Evolutionary conservation across 2,113 vertebrate species (phyloP), one percentile per base, ranked within the genome.

Genomic region (Eulemur macaco): DNA sequence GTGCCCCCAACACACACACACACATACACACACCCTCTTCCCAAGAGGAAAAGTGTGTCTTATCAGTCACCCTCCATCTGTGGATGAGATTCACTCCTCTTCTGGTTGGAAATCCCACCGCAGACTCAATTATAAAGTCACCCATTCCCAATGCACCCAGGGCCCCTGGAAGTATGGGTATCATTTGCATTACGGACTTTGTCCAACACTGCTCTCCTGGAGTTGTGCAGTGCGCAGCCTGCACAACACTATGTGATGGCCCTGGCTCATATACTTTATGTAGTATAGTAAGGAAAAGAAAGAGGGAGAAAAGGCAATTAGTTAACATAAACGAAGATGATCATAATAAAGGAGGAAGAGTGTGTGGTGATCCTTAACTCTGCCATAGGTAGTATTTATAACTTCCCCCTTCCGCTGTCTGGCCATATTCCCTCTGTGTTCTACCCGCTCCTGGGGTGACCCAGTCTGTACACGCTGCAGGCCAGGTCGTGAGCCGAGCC

Each of bases 331-430:
- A 64, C 14, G 63, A 42, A 85, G 74, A 60, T 14, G 31, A 39
- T 6, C 66, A 39, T 6, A 69, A 6, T 27, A 15, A 42, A 45
- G 29, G 66, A 52, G 29, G 8, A 25, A 29, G 63, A 29, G 11
- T 7, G 12, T n/a, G 8, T 2, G 20, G 14, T 3, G 2, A 3
- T 20, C 56, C 10, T 7, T 29, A 9, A 7, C 58, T 4, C 29
- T 77, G 73, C 42, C 23, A 25, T 17, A 29, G 58, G 0, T 80
- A n/a, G 45, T 17, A 21, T 39, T 39, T 3, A 37, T 29, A 31
- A 66, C 21, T 66, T 8, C 74, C n/a, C 39, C 56, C 54, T n/a
- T 27, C 52, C 29, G 23, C 54, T 21, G 0, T 21, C 50, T 45
- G 15, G 18, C 31, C 34, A 37, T 31, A 1, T 14, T 37, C 34